Conservation (phyloP, 2,113 vertebrate genomes). For the Corythaixoides concolor region DNA sequence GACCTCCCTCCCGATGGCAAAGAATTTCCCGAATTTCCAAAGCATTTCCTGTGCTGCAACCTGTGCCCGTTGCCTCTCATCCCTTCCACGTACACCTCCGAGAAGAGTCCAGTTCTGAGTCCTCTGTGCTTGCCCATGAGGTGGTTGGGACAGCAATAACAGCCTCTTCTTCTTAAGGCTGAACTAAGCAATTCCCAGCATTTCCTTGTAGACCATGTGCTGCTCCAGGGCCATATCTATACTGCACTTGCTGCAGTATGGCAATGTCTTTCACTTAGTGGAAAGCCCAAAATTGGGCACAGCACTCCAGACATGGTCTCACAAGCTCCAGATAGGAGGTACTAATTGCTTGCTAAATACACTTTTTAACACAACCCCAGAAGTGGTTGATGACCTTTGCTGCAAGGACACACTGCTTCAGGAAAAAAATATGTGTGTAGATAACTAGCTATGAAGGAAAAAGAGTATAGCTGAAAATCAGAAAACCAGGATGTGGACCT, state of each 20-base stretch:
- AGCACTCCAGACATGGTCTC: not conserved
- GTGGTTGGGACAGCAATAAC: not conserved
- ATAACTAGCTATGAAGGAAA: not conserved
- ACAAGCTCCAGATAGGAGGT: not conserved
- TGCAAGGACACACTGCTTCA: not conserved
- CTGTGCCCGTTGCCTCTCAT: not conserved
- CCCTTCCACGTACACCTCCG: not conserved
- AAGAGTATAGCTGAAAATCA: not conserved
- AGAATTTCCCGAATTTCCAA: not conserved
- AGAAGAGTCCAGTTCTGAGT: not conserved
- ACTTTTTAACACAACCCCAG: not conserved
- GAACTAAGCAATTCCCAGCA: not conserved
- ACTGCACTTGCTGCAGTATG: not conserved
- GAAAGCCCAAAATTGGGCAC: not conserved
- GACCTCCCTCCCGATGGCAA: not conserved
- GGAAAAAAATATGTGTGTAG: fast-evolving
- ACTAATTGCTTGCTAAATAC: not conserved
- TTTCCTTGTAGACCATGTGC: not conserved
- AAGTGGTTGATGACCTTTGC: not conserved
- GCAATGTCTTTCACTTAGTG: not conserved
- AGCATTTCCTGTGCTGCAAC: not conserved
- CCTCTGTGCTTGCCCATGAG: not conserved
- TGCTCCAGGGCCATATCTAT: not conserved
- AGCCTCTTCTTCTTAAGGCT: not conserved
- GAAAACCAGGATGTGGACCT: not conserved